A percentile compares a stretch with the other conserved stretches of the same genome.
These are phyloP conservation scores for Cheirogaleus major DNA, from an alignment of 2,797 vertebrate genomes.

Conservation along the genomic window DNA sequence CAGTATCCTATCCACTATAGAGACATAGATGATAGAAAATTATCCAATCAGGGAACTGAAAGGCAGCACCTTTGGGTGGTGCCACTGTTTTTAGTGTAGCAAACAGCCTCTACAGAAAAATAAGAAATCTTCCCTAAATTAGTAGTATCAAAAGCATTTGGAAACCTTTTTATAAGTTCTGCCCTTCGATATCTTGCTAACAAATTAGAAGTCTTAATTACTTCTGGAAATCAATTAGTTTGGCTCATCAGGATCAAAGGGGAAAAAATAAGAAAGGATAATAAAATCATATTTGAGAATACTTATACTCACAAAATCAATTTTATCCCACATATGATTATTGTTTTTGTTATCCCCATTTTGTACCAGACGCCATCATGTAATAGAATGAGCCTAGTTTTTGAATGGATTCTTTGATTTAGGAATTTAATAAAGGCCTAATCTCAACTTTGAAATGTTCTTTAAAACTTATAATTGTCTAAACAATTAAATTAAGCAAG, in stretches of 20 bases:
- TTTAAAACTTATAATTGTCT: not conserved
- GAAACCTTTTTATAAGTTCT: not conserved
- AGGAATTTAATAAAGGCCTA: not conserved
- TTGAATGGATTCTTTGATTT: not conserved
- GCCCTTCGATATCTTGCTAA: not conserved
- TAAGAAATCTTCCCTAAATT: not conserved
- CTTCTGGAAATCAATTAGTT: not conserved
- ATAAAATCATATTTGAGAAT: not conserved
- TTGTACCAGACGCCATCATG: not conserved
- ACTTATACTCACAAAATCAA: not conserved
- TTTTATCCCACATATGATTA: not conserved
- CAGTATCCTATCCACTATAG: not conserved
- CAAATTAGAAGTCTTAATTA: slow-evolving; percentile 24
- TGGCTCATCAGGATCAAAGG: not conserved
- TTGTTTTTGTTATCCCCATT: not conserved
- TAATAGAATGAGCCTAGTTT: not conserved
- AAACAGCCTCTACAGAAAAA: not conserved
- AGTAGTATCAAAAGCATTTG: slow-evolving; percentile 12
- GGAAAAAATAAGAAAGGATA: not conserved
- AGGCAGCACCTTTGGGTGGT: not conserved
- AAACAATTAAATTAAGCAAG: not conserved
- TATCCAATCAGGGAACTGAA: not conserved
- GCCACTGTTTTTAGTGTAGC: not conserved
- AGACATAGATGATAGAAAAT: not conserved
- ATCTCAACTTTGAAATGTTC: not conserved